These are phyloP conservation scores for Cyclophora albipunctata DNA, from an alignment of 2,888 invertebrate genomes.

Conservation along the genomic window DNA sequence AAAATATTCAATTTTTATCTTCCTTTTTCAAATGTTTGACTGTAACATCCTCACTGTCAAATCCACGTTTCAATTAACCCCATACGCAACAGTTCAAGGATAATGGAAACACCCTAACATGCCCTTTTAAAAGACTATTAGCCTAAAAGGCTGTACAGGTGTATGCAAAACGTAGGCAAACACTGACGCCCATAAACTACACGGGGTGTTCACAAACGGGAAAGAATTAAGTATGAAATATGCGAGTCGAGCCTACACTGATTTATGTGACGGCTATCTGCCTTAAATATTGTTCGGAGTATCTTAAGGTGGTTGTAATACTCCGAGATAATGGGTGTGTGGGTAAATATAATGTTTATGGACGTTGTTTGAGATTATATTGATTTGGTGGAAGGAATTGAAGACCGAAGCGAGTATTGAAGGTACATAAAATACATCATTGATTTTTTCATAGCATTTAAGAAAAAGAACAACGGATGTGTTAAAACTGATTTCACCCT, in stretches of 20 bases:
- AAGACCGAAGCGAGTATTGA: too few species aligned
- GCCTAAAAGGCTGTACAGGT: conserved; percentile 35
- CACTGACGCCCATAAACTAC: conserved; percentile 57
- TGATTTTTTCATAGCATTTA: too few species aligned
- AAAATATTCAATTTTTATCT: too few species aligned
- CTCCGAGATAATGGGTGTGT: conserved; percentile 20
- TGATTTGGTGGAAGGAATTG: too few species aligned
- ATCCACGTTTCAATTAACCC: too few species aligned
- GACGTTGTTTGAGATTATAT: background rate
- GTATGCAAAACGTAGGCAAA: conserved; percentile 36
- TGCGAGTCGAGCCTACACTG: conserved; percentile 61
- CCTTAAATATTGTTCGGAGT: conserved; percentile 42
- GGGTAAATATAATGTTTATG: background rate
- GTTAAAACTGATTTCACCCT: too few species aligned
- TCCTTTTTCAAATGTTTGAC: too few species aligned
- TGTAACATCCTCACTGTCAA: too few species aligned
- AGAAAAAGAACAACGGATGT: too few species aligned
- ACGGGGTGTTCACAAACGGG: conserved; percentile 42
- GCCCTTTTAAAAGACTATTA: conserved; percentile 20
- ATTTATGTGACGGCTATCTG: conserved; percentile 64
- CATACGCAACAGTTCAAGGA: background rate
- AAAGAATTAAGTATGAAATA: conserved; percentile 76
- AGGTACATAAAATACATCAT: too few species aligned
- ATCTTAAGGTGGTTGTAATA: conserved; percentile 15
- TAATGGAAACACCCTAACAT: conserved; percentile 5